Conservation (phyloP, 2,113 vertebrate species). For the Prietella phreatophila region DNA sequence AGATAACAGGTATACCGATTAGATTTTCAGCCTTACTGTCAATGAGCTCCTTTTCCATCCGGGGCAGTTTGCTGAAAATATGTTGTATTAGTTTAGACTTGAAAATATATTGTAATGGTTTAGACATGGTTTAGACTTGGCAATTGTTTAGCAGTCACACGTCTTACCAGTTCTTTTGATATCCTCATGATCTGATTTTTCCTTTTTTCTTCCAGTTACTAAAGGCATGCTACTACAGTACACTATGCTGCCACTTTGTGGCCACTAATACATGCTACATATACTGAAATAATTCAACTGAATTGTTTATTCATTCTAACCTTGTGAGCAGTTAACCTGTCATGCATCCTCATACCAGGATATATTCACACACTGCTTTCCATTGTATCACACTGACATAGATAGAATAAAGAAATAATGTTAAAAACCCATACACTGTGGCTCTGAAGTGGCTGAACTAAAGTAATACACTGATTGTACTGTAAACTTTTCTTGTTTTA, state of each 20-base stretch:
- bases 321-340: neutral
- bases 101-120: no score
- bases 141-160: no score
- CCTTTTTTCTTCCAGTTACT: neutral
- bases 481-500: neutral
- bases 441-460: neutral
- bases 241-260: constrained; percentile 12
- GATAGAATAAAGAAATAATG: neutral
- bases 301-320: neutral
- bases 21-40: no score
- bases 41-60: no score
- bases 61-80: no score
- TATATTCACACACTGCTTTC: neutral
- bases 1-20: no score
- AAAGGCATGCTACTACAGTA: neutral
- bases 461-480: neutral
- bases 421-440: neutral
- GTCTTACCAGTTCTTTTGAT: no score
- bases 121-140: no score
- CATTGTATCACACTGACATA: neutral
- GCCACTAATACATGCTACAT: constrained; percentile 10
- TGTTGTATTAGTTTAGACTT: no score
- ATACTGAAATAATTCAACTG: neutral
- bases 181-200: neutral
- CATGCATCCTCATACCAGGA: neutral